Evolutionary conservation across 2,113 vertebrate genomes (phyloP), one percentile per base, ranked within the genome.

Genomic region (Suncus etruscus): DNA sequence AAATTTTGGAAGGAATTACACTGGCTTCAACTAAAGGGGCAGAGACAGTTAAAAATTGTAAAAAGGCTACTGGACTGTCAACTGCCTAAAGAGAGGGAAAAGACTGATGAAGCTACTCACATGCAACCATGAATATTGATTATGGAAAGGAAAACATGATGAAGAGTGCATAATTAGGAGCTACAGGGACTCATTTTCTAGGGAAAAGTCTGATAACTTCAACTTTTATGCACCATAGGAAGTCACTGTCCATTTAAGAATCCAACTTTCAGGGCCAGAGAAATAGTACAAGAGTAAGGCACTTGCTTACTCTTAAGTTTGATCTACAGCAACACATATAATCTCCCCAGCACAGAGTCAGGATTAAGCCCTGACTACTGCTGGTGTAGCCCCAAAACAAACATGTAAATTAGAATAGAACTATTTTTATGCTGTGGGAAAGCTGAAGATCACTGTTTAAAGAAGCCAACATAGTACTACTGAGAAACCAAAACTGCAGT

Each of bases 1-100:
- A 69, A 15, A 20, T 63, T 94, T 84, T 75, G 1, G 79, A 75
- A 84, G 76, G 48, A 79, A 91, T 84, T 50, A 16, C 85, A 84
- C 63, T 63, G 25, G 8, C n/a, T 80, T 88, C 48, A 22, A 63
- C 18, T 78, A 29, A 48, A 78, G 83, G n/a, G 85, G 61, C 22
- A 51, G 63, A 88, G 47, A 83, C 2, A n/a, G 66, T 63, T 77
- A 24, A 61, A 61, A 61, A 61, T 20, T 76, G 76, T 63, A 51
- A 76, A 76, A 87, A 61, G 20, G 68, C 29, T 32, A 66, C 78
- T 61, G 61, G 11, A 72, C 73, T 32, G 82, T 87, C 54, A 32
- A 22, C 78, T 58, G 47, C 78, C 29, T 61, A 82, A 58, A 75
- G 50, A 47, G 73, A 51, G 27, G 45, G 39, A 63, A 48, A 1